Percentiles rank a stretch among this genome's conserved stretches.
These are phyloP conservation scores for Phataginus tricuspis DNA, from an alignment of 2,797 vertebrate species.

Conservation along the genomic window DNA sequence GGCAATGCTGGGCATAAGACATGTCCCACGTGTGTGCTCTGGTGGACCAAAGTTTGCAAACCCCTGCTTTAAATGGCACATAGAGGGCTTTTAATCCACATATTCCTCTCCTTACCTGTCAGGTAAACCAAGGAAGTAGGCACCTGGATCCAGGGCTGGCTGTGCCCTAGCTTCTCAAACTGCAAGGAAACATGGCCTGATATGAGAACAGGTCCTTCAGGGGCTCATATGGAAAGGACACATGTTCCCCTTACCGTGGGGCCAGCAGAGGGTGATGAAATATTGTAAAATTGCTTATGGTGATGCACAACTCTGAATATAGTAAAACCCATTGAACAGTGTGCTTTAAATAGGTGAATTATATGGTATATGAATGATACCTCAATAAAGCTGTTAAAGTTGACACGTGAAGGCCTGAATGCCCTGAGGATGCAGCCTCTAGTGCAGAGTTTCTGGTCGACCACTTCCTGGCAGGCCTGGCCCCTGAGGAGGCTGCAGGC, in stretches of 20 bases:
- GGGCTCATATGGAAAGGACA: neutral
- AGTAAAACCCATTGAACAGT: neutral
- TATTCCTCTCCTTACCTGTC: constrained; percentile 88
- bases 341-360: neutral
- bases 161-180: constrained; percentile 94
- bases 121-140: constrained; percentile 91
- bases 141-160: constrained; percentile 90
- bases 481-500: neutral
- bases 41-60: neutral
- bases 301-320: neutral
- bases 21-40: rapidly evolving
- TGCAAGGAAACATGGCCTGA: constrained; percentile 78
- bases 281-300: neutral
- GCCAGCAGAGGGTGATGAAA: neutral
- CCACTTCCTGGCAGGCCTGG: neutral
- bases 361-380: neutral
- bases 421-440: rapidly evolving
- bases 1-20: too few species aligned
- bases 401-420: neutral
- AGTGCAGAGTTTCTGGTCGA: neutral
- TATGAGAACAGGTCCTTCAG: neutral
- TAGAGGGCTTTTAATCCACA: neutral
- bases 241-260: too few species aligned
- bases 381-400: neutral
- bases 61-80: neutral